phyloP scores from a whole-genome alignment of 2,888 invertebrate species.

The Drosophila kokeensis region DNA sequence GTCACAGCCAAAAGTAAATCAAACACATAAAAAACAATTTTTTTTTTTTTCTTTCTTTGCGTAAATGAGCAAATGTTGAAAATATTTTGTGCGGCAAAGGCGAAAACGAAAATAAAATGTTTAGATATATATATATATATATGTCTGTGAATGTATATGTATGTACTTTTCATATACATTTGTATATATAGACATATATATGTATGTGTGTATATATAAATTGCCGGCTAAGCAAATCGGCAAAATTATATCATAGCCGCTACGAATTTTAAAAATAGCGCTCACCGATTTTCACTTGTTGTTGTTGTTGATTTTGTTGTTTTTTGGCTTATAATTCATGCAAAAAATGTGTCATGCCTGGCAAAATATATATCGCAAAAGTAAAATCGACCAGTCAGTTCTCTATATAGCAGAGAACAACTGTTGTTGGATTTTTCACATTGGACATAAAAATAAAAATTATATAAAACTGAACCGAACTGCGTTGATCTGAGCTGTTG shows the following conservation, averaged over 20 bases:
- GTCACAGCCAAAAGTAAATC: slow-evolving; percentile 55
- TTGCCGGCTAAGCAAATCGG: slow-evolving; percentile 73
- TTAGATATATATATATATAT: slow-evolving; percentile 23
- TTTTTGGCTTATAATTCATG: slow-evolving; percentile 48
- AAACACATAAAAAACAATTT: slow-evolving; percentile 11
- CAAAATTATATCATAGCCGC: slow-evolving; percentile 76
- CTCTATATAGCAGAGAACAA: slow-evolving; percentile 16
- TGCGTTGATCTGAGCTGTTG: slow-evolving; percentile 14
- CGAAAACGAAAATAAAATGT: slow-evolving; percentile 69
- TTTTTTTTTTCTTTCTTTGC: slow-evolving; percentile 17
- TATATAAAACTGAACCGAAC: slow-evolving; percentile 21
- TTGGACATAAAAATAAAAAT: slow-evolving; percentile 17
- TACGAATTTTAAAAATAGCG: slow-evolving; percentile 75
- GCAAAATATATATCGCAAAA: slow-evolving; percentile 41
- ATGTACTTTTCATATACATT: slow-evolving; percentile 12
- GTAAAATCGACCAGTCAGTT: slow-evolving; percentile 38
- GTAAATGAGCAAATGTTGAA: slow-evolving; percentile 64
- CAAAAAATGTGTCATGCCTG: slow-evolving; percentile 73
- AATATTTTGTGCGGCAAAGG: slow-evolving; percentile 57
- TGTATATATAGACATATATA: slow-evolving; percentile 14
- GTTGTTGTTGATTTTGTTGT: slow-evolving; percentile 7
- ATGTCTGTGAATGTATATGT: slow-evolving; percentile 10
- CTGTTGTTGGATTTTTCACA: slow-evolving; percentile 16
- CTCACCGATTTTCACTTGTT: slow-evolving; percentile 47
- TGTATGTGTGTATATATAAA: slow-evolving; percentile 30